Evolutionary conservation across 2,113 vertebrate species (phyloP).

Genomic region (Mesitornis unicolor): DNA sequence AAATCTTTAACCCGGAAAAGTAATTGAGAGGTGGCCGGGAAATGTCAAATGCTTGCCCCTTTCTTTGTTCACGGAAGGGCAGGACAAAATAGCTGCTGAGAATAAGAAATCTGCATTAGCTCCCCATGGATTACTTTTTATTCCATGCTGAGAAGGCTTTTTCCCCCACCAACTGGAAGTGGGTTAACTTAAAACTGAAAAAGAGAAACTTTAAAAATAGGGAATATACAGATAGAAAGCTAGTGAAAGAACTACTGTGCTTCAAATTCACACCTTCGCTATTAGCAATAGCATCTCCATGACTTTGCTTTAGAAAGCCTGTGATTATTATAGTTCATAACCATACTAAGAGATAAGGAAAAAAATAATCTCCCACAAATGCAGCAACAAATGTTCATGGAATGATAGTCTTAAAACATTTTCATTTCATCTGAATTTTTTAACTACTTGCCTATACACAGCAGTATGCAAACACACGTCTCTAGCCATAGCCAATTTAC

Average conservation of each 20-base stretch:
- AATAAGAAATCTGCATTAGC: background rate
- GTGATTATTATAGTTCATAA: background rate
- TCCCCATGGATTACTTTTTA: background rate
- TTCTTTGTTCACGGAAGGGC: background rate
- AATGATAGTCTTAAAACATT: constrained; percentile 15
- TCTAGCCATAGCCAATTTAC: background rate
- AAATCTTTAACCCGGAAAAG: background rate
- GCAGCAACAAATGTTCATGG: constrained; percentile 34
- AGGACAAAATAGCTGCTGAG: background rate
- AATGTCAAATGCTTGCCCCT: background rate
- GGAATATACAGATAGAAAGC: background rate
- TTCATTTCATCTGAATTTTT: background rate
- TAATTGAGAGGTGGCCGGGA: background rate
- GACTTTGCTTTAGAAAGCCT: constrained; percentile 7
- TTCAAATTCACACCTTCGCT: background rate
- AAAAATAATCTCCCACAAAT: background rate
- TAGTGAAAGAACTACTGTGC: background rate
- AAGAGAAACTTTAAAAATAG: background rate
- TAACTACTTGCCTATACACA: background rate
- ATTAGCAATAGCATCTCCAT: background rate
- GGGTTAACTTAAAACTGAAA: background rate
- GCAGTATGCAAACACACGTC: background rate
- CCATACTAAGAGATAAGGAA: background rate
- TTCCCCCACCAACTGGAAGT: background rate
- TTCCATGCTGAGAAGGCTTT: background rate